These are phyloP conservation scores for Oophaga sylvatica DNA, from an alignment of 2,797 vertebrate species.

Conservation along the genomic window DNA sequence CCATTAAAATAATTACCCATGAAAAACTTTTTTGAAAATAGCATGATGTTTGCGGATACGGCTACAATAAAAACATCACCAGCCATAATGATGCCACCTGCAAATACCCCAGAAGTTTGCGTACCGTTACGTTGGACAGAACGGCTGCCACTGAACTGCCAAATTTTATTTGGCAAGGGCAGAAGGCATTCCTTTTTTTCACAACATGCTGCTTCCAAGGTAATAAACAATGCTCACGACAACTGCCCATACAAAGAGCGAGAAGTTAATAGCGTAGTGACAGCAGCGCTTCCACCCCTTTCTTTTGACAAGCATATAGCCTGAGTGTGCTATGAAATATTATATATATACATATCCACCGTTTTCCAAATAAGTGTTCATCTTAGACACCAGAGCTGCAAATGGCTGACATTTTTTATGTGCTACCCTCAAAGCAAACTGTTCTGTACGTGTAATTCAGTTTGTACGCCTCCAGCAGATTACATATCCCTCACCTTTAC, in stretches of 20 bases:
- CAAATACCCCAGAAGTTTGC: neutral
- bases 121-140: neutral
- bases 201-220: neutral
- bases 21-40: neutral
- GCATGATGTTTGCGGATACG: neutral
- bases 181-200: constrained; percentile 2
- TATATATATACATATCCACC: too few relatives aligned
- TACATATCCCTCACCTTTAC: too few relatives aligned
- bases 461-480: too few relatives aligned
- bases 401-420: too few relatives aligned
- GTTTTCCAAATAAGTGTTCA: too few relatives aligned
- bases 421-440: too few relatives aligned
- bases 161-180: neutral
- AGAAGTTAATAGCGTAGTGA: neutral
- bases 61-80: neutral
- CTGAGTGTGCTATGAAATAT: too few relatives aligned
- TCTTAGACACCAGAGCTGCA: too few relatives aligned
- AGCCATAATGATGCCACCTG: neutral
- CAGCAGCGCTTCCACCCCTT: neutral
- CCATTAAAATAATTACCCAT: neutral
- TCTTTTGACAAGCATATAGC: neutral
- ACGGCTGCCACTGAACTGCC: neutral
- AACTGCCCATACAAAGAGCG: neutral
- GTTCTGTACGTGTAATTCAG: too few relatives aligned
- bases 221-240: neutral